Evolutionary conservation across 2,113 vertebrate genomes (phyloP).

Genomic region (Clinocottus analis): DNA sequence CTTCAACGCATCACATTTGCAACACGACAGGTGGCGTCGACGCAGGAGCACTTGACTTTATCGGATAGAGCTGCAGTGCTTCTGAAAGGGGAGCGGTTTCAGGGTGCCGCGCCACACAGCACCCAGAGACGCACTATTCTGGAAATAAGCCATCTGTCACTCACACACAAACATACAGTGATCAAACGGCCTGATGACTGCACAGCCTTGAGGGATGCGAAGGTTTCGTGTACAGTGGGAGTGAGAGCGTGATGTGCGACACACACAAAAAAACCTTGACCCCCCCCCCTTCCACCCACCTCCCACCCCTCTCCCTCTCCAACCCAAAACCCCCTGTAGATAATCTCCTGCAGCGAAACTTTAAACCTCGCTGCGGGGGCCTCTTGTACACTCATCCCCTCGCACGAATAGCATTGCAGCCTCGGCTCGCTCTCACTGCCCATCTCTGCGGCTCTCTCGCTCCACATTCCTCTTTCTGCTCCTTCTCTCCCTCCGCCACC

Average conservation of each 20-base stretch:
- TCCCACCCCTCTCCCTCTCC: too few species aligned
- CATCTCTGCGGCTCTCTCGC: constrained; percentile 40
- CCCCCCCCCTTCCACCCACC: too few species aligned
- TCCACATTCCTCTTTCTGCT: constrained; percentile 55
- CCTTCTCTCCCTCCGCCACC: constrained; percentile 37
- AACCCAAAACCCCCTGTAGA: constrained; percentile 27
- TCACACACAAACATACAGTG: constrained; percentile 4
- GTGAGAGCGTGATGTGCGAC: constrained; percentile 1
- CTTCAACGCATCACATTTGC: neutral
- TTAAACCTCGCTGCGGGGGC: constrained; percentile 51
- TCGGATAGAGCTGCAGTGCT: neutral
- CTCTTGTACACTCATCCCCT: constrained; percentile 45
- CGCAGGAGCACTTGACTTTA: neutral
- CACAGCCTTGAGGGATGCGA: neutral
- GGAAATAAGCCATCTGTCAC: neutral
- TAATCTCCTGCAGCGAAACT: constrained; percentile 52
- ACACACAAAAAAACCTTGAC: constrained; percentile 52
- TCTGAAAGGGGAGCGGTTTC: neutral
- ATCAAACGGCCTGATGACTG: neutral
- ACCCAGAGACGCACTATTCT: neutral
- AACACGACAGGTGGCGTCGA: neutral
- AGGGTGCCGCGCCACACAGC: neutral
- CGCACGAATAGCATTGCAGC: constrained; percentile 40
- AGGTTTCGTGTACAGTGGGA: constrained; percentile 2
- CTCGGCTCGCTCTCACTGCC: constrained; percentile 24